Conservation (phyloP, 2,113 vertebrate species). For the Triplophysa dalaica region DNA sequence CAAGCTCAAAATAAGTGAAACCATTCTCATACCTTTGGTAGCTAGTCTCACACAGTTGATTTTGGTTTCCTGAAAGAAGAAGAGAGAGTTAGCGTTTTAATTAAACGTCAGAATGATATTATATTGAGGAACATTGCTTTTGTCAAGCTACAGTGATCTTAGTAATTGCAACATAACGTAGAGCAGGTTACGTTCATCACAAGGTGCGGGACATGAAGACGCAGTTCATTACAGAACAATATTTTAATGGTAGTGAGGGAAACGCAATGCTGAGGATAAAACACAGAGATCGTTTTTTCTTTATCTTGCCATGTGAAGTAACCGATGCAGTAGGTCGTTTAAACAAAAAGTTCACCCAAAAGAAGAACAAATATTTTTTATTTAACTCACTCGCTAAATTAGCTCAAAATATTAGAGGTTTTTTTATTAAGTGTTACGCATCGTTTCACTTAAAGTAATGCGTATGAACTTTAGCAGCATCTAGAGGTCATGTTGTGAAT, state of each 20-base stretch:
- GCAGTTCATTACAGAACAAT: slow-evolving; percentile 23
- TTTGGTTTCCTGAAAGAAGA: slow-evolving; percentile 88
- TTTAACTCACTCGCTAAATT: too few species aligned
- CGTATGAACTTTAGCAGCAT: too few species aligned
- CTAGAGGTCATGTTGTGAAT: too few species aligned
- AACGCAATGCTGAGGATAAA: background rate
- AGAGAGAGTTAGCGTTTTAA: slow-evolving; percentile 44
- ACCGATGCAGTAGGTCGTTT: background rate
- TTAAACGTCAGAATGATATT: slow-evolving; percentile 8
- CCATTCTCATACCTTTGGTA: slow-evolving; percentile 88
- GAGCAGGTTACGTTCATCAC: slow-evolving; percentile 1
- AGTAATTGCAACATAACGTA: slow-evolving; percentile 19
- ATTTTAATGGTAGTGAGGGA: slow-evolving; percentile 17
- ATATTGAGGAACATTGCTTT: slow-evolving; percentile 24
- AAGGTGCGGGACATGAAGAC: slow-evolving; percentile 13
- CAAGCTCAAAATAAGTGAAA: slow-evolving; percentile 41
- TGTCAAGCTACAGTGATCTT: slow-evolving; percentile 18
- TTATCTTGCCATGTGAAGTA: background rate
- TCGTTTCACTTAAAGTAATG: too few species aligned
- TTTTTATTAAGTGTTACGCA: too few species aligned
- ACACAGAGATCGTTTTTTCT: background rate
- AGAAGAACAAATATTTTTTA: too few species aligned
- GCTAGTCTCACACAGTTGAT: slow-evolving; percentile 96
- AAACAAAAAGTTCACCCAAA: too few species aligned
- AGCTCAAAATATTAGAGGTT: too few species aligned